A percentile compares a stretch with the other conserved stretches of the same genome.
These are phyloP conservation scores for Cryptops parisi DNA, from an alignment of 2,888 invertebrate genomes.

Conservation along the genomic window DNA sequence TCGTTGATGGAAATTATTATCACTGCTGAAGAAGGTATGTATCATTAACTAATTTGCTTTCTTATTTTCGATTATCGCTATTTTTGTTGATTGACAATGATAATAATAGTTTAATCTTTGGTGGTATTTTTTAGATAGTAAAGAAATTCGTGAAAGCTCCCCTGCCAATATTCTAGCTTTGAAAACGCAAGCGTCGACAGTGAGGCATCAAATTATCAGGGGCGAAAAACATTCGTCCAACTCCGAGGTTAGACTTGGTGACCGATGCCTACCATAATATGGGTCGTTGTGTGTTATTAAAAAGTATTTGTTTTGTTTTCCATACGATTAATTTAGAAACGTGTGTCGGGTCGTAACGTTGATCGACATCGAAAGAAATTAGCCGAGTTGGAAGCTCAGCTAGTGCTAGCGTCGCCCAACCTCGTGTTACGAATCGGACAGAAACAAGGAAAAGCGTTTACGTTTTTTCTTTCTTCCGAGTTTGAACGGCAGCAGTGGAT, in stretches of 20 bases:
- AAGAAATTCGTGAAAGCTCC: constrained; percentile 54
- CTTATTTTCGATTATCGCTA: neutral
- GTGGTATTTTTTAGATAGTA: neutral
- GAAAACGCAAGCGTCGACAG: constrained; percentile 54
- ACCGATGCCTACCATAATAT: constrained; percentile 40
- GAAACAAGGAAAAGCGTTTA: constrained; percentile 34
- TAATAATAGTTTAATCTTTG: neutral
- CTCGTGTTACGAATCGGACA: constrained; percentile 67
- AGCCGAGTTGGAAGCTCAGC: constrained; percentile 74
- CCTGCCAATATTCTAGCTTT: constrained; percentile 69
- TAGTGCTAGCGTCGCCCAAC: constrained; percentile 80
- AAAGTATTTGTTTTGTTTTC: neutral
- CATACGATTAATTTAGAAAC: constrained; percentile 9
- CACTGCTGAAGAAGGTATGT: constrained; percentile 37
- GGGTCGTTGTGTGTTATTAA: constrained; percentile 18
- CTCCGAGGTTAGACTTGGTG: too few species aligned
- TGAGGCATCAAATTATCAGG: constrained; percentile 65
- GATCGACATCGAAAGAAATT: constrained; percentile 83
- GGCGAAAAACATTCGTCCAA: too few species aligned
- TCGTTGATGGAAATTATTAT: constrained; percentile 67
- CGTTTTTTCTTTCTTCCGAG: constrained; percentile 81
- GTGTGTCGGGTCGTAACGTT: constrained; percentile 21
- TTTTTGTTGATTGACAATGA: neutral
- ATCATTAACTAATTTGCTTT: neutral
- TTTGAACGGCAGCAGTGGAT: constrained; percentile 90